Evolutionary conservation across 2,797 vertebrate species (phyloP).

Genomic region (Sternotherus odoratus): DNA sequence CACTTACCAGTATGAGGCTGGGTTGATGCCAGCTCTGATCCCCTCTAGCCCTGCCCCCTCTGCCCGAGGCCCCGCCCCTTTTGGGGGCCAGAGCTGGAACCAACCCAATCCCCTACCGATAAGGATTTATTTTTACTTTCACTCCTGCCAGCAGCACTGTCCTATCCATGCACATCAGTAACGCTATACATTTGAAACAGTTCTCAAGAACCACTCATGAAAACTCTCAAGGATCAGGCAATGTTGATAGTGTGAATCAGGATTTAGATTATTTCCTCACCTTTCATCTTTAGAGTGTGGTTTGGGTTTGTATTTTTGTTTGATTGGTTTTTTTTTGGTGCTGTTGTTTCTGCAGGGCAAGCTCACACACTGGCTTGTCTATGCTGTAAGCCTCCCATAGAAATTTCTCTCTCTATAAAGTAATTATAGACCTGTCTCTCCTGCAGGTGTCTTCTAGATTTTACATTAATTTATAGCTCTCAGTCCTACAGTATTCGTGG

Average conservation of each 20-base stretch:
- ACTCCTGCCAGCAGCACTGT: not conserved
- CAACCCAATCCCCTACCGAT: no score
- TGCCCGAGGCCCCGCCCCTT: no score
- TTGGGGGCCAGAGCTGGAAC: no score
- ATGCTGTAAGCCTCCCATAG: not conserved
- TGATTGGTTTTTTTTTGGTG: not conserved
- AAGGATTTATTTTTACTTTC: no score
- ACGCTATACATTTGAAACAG: not conserved
- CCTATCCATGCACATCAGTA: accelerated
- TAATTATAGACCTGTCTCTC: not conserved
- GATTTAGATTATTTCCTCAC: not conserved
- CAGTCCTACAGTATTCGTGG: not conserved
- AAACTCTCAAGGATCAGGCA: not conserved
- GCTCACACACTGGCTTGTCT: not conserved
- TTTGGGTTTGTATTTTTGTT: not conserved
- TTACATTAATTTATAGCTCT: not conserved
- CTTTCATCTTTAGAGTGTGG: not conserved
- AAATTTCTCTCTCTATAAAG: not conserved
- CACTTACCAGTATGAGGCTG: no score
- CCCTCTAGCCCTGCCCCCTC: no score
- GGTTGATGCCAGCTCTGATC: no score
- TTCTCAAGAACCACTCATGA: not conserved
- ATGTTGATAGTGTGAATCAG: not conserved
- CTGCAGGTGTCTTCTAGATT: not conserved
- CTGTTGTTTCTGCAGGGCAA: not conserved